Conservation (phyloP, 2,888 invertebrate species). For the Torymus auratus region DNA sequence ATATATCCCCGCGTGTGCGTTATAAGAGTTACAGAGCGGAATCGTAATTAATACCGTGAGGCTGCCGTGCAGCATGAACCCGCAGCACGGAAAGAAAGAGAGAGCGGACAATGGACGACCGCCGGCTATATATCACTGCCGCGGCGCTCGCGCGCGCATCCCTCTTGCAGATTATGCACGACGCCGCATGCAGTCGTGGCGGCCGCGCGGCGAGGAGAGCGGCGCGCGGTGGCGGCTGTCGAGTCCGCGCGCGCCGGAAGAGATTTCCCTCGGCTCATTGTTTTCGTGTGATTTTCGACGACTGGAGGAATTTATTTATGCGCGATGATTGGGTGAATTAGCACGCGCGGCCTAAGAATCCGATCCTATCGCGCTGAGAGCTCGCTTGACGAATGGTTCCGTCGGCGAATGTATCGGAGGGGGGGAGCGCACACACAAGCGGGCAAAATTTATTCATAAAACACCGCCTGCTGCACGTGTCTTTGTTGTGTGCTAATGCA, state of each 20-base stretch:
- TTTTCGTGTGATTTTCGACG: neutral
- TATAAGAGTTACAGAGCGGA: no score
- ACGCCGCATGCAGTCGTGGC: neutral
- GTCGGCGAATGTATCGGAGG: no score
- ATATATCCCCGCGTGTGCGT: no score
- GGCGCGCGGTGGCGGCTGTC: neutral
- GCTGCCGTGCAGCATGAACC: conserved; percentile 58
- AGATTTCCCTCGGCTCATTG: neutral
- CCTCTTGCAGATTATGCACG: conserved; percentile 58
- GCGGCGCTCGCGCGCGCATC: conserved; percentile 56
- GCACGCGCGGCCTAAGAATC: neutral
- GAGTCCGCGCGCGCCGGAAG: neutral
- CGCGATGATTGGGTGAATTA: neutral
- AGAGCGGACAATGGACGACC: conserved; percentile 62
- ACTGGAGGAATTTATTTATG: neutral
- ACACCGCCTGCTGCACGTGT: no score
- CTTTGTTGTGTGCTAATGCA: no score
- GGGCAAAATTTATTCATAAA: no score
- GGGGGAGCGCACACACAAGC: no score
- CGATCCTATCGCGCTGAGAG: no score
- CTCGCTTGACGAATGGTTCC: neutral
- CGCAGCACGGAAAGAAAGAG: conserved; percentile 26
- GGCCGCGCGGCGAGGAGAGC: neutral
- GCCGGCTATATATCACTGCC: conserved; percentile 63
- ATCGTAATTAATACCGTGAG: conserved; percentile 30